Percentiles rank a stretch among this genome's conserved stretches.
phyloP scores from a whole-genome alignment of 2,113 vertebrate genomes.

The Paradisaea rubra region DNA sequence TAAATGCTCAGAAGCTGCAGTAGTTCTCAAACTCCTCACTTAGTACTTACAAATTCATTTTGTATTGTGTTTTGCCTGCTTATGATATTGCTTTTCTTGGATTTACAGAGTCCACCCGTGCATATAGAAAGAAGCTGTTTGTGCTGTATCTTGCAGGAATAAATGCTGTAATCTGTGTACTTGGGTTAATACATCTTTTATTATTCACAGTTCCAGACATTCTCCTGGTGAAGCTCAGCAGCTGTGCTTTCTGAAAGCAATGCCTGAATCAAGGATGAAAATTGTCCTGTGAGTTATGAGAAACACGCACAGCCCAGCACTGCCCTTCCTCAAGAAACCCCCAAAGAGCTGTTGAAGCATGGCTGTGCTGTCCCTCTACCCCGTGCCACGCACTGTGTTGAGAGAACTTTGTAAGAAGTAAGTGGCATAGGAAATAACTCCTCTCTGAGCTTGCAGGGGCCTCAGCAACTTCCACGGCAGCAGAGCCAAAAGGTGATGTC shows the following conservation, averaged over 20 bases:
- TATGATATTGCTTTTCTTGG: neutral
- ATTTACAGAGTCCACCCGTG: neutral
- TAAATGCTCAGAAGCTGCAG: neutral
- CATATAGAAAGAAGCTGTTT: neutral
- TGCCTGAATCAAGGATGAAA: neutral
- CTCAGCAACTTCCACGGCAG: neutral
- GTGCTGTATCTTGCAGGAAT: neutral
- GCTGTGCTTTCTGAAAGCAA: neutral
- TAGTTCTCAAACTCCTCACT: neutral
- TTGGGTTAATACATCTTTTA: neutral
- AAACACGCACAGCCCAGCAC: neutral
- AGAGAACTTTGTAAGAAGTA: neutral
- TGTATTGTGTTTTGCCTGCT: neutral
- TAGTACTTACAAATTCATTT: neutral
- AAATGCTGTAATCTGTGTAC: neutral
- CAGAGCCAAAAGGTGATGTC: neutral
- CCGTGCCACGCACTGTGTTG: accelerated
- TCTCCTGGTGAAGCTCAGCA: neutral
- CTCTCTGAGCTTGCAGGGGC: neutral
- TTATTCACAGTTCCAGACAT: neutral
- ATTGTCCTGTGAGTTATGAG: neutral
- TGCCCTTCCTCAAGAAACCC: neutral
- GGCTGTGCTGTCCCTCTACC: neutral
- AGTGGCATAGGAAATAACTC: neutral
- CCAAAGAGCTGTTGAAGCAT: accelerated